Conservation (phyloP, 1,140 invertebrate species). For the Rhopalosiphum maidis region DNA sequence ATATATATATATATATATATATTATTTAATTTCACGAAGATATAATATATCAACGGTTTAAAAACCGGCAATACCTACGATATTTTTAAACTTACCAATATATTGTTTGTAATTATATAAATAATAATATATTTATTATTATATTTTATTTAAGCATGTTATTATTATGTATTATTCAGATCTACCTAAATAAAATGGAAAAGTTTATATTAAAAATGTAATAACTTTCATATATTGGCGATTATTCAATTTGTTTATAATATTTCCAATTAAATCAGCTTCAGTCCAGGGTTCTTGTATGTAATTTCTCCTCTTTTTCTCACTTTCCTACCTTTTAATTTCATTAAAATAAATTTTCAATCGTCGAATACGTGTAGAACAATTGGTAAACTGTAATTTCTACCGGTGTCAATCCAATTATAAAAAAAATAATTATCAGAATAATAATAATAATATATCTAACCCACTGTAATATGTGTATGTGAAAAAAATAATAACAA, state of each 20-base stretch:
- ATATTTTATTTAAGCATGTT: background rate
- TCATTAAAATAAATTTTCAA: conserved; percentile 40
- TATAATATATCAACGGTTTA: background rate
- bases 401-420: conserved; percentile 40
- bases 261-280: conserved; percentile 19
- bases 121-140: background rate
- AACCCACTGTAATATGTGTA: background rate
- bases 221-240: background rate
- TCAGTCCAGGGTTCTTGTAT: background rate
- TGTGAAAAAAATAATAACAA: conserved; percentile 25
- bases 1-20: background rate
- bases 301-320: background rate
- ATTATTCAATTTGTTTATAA: conserved; percentile 11
- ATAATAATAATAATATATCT: conserved; percentile 8
- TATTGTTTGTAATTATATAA: background rate
- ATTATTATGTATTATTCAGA: background rate
- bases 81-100: background rate
- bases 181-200: background rate
- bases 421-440: conserved; percentile 4
- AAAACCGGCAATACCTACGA: background rate
- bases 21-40: background rate
- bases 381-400: conserved; percentile 39
- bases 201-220: conserved; percentile 30
- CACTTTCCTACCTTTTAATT: background rate
- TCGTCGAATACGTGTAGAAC: background rate